Base-by-base conservation (phyloP, 1,140 invertebrate species). In the Aphelenchoides fujianensis region DNA sequence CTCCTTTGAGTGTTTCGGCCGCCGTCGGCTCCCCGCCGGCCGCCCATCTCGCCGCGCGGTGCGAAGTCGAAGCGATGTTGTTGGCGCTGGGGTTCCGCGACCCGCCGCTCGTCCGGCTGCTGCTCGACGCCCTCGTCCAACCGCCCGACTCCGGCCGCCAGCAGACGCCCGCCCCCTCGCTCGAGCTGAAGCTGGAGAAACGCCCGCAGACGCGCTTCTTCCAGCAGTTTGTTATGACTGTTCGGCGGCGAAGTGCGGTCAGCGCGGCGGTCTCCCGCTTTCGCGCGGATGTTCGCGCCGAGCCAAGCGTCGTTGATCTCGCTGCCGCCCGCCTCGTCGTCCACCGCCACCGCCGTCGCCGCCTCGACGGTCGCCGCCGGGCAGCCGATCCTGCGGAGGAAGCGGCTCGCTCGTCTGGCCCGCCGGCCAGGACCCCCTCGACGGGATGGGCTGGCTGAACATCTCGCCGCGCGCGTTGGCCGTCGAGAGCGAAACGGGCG, bases 391-490 rank as follows among this genome's bases (percentile, higher is more conserved):
- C 37, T 82, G 19, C 79, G 76, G 53, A 36, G 81, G 32, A 84
- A 84, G 69, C 67, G 70, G 19, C 68, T 66, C 16, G 82, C 82
- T 61, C 53, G 82, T 41, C 32, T 71, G 19, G 79, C 77, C 7
- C 68, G 66, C 34, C 62, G 66, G 27, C n/a, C 63, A 71, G 36
- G 79, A 82, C 41, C 82, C 82, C 9, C 53, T 84, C 1, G 35
- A 19, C 3, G 52, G 68, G 2, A 66, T 84, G 28, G 82, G 79
- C 35, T 83, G 81, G 81, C 68, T 83, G 27, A 80, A 83, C 52
- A 70, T 83, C 2, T 79, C 74, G 28, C 81, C 81, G 19, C 28
- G 81, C 36, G 66, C 74, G 19, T 62, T 67, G 23, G 48, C 63
- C 9, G 28, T 77, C 31, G 36, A 66, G 27, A 16, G 36, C n/a